Evolutionary conservation across 1,140 invertebrate species (phyloP), one percentile per base, ranked within the genome.

Genomic region (Notospermus geniculatus): DNA sequence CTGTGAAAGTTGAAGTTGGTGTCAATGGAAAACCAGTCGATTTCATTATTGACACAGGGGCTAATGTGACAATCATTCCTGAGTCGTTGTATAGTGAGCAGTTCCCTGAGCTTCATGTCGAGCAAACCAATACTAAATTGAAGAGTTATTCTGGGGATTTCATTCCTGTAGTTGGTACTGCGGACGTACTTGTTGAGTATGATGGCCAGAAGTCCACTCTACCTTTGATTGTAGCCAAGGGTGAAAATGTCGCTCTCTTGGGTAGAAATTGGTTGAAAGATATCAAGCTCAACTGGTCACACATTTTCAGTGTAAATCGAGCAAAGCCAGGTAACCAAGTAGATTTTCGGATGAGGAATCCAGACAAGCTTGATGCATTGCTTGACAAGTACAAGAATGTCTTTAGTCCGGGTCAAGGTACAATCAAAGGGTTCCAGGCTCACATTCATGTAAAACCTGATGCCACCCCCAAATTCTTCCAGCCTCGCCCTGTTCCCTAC

Each of bases 401-500:
- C n/a, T 25, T 54, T 28, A 17, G 32, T 30, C 43, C 25, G 1
- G 43, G 36, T 2, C 43, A 54, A 9, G 60, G 60, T 9, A 60
- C 25, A 28, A 9, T 63, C n/a, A 67, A 64, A 45, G 52, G 36
- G n/a, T 57, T 69, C 28, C 57, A 67, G 39, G 65, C 56, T 15
- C 54, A 54, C 4, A n/a, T 70, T 1, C 32, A 11, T 5, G n/a
- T 67, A 15, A 60, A 61, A 41, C 29, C 54, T 29, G 30, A 63
- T 27, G 27, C 59, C 0, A 45, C 22, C 13, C 59, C 62, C 13
- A 60, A 52, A 39, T 69, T 67, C n/a, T 68, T 19, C 57, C 76
- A 59, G n/a, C n/a, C n/a, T n/a, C n/a, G n/a, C n/a, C n/a, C n/a
- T n/a, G n/a, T n/a, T n/a, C n/a, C n/a, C n/a, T 80, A 74, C 63